Evolutionary conservation across 2,113 vertebrate species (phyloP).

Genomic region (Pithys albifrons): DNA sequence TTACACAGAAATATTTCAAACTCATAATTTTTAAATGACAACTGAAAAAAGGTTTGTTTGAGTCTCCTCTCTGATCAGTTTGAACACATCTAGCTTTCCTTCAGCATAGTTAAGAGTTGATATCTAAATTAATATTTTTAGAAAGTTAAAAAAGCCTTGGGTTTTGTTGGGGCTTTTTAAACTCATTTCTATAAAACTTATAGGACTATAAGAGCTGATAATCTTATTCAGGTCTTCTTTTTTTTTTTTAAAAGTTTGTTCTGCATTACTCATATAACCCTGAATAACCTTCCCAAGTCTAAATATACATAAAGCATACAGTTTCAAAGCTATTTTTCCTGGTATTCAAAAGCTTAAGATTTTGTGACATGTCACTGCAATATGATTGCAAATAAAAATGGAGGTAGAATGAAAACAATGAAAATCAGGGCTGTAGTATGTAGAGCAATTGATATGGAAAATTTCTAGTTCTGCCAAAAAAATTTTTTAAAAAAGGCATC

Average conservation of each 20-base stretch:
- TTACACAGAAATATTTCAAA: not conserved
- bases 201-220: not conserved
- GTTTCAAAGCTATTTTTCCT: not conserved
- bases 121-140: not conserved
- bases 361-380: not conserved
- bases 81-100: not conserved
- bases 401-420: not conserved
- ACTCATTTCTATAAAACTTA: not conserved
- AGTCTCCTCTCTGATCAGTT: not conserved
- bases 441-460: not conserved
- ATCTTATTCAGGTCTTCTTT: not conserved
- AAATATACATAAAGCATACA: not conserved
- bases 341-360: not conserved
- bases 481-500: not conserved
- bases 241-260: not conserved
- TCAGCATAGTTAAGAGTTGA: not conserved
- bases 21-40: not conserved
- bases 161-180: not conserved
- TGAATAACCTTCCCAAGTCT: not conserved
- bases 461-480: not conserved
- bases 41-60: not conserved
- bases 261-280: not conserved
- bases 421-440: not conserved
- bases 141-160: not conserved
- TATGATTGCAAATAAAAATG: not conserved